phyloP scores from a whole-genome alignment of 2,113 vertebrate genomes.

The Poecile atricapillus region DNA sequence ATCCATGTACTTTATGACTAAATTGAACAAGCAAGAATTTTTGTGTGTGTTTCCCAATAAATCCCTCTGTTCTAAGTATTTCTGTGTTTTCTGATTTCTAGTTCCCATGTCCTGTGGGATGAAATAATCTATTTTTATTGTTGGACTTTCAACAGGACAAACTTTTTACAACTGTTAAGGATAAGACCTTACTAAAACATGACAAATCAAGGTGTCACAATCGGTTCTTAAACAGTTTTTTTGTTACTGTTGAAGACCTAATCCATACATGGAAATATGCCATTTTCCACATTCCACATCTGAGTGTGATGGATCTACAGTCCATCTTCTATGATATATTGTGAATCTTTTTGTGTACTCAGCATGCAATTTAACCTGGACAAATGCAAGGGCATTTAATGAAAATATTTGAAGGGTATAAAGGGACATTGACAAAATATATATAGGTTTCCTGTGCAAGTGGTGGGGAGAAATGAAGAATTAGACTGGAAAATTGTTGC shows the following conservation, averaged over 20 bases:
- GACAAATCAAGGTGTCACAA: neutral
- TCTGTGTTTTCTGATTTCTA: neutral
- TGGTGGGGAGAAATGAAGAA: neutral
- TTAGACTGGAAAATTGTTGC: neutral
- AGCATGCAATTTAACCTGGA: neutral
- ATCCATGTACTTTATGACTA: neutral
- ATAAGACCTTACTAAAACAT: neutral
- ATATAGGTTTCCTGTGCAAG: neutral
- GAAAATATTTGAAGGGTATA: neutral
- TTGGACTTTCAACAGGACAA: neutral
- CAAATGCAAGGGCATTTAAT: neutral
- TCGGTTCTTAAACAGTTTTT: neutral
- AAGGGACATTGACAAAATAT: neutral
- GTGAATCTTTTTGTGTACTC: neutral
- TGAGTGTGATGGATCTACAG: accelerated
- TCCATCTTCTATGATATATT: neutral
- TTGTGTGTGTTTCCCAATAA: neutral
- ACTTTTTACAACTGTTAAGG: neutral
- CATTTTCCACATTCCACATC: neutral
- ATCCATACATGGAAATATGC: neutral
- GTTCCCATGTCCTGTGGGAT: neutral
- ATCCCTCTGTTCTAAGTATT: neutral
- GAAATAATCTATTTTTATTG: neutral
- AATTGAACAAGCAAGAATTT: neutral
- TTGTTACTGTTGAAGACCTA: neutral